Evolutionary conservation across 2,888 invertebrate genomes (phyloP), one percentile per base, ranked within the genome.

Genomic region (Celastrina argiolus): DNA sequence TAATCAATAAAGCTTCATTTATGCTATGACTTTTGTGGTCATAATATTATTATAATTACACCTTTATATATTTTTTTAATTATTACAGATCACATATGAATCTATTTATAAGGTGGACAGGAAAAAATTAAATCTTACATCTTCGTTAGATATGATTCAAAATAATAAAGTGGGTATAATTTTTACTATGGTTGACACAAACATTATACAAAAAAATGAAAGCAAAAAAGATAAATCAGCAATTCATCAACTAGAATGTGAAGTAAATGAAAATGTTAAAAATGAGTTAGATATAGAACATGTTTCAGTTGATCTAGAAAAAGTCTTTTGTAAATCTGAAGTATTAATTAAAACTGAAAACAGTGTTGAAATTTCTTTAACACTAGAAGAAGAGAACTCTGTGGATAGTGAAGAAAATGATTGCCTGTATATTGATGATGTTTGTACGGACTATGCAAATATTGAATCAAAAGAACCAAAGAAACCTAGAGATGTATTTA

Each of bases 31-130:
- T n/a, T n/a, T n/a, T n/a, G n/a, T n/a, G n/a, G n/a, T n/a, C n/a
- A n/a, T n/a, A 39, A 41, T n/a, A 41, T n/a, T 6, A 42, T 12
- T 12, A 39, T 1, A 39, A 41, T 14, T n/a, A 41, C 14, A 39
- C 18, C 6, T 16, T 12, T 26, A 18, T n/a, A 28, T 59, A 16
- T 28, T 59, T n/a, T 56, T 63, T 63, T 26, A 65, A 22, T 78
- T 75, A 22, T 78, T 75, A 39, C 73, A 79, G 78, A 72, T 79
- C 36, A 74, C 75, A 1, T 84, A 85, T 66, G 83, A 86, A 76
- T 70, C 76, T 8, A 70, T 88, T 18, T 78, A 83, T 69, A 82
- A 84, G 72, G 65, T 85, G 56, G 79, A 85, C 56, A 76, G 77
- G 64, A 67, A 69, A 8, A 71, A 70, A 1, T 70, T 75, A 61